Evolutionary conservation across 2,888 invertebrate genomes (phyloP), one percentile per base, ranked within the genome.

Genomic region (Thalpophila matura): DNA sequence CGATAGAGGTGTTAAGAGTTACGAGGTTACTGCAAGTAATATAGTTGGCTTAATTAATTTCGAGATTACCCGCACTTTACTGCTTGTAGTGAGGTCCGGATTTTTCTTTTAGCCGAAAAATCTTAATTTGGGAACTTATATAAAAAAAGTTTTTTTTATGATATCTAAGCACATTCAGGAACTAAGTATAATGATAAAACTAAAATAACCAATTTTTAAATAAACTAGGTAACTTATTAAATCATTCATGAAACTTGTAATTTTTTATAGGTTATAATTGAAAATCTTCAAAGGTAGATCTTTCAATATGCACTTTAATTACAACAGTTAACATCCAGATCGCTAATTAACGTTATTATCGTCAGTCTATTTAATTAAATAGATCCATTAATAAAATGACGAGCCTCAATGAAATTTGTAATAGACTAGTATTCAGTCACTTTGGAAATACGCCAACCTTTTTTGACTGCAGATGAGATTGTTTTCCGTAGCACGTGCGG

Each of bases 21-120:
- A 81, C 74, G 77, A 80, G 68, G 77, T 73, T 78, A 74, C 61
- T 29, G 47, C 74, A 55, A 77, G 81, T 79, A 82, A 83, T 87
- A 85, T 84, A 79, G 82, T 82, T 77, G 81, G 79, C 79, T 84
- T 84, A 86, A 87, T 89, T 87, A 89, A 86, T 89, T 87, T 86
- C 72, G 64, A 81, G 83, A 81, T 84, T 64, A 65, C 46, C 29
- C 65, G 74, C 70, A 75, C 79, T 86, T 85, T 83, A 88, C 78
- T 75, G 74, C 73, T 68, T 6, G 37, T 14, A n/a, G n/a, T n/a
- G 20, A 16, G 12, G 26, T 0, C 20, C 33, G 18, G 33, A 0
- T 18, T 31, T 31, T 47, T 42, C 16, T 26, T 7, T 3, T 1
- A 5, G 12, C 10, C 12, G 0, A 27, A 67, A 49, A 35, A 18